Conservation (phyloP, 2,888 invertebrate genomes). For the Andrena marginata region DNA sequence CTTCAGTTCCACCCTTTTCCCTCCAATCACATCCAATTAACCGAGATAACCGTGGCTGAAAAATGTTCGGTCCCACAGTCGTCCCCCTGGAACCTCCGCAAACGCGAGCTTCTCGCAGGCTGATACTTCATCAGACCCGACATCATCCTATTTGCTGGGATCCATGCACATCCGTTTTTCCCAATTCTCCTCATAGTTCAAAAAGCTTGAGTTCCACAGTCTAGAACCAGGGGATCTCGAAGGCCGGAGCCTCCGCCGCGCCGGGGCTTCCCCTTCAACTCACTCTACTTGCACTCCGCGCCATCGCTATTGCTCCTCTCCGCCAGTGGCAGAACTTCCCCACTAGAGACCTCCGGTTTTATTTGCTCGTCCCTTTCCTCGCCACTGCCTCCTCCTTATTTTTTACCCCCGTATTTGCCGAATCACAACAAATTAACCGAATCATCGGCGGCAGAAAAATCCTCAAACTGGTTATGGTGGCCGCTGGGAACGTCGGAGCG, state of each 20-base stretch:
- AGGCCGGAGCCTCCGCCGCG: not conserved
- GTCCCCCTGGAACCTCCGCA: not conserved
- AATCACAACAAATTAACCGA: not conserved
- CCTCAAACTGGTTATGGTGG: not conserved
- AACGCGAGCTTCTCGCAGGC: not conserved
- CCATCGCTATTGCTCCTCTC: not conserved
- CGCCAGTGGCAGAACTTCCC: not conserved
- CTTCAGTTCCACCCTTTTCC: not conserved
- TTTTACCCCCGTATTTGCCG: not conserved
- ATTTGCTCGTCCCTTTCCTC: slow-evolving; percentile 1
- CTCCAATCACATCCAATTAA: slow-evolving; percentile 25
- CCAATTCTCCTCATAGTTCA: not conserved
- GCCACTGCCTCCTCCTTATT: not conserved
- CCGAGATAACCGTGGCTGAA: slow-evolving; percentile 1
- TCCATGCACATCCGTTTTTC: not conserved
- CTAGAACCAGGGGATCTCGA: slow-evolving; percentile 8
- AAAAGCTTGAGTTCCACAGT: slow-evolving; percentile 27
- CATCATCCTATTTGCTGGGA: slow-evolving; percentile 4
- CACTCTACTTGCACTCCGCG: not conserved
- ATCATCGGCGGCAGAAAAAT: not conserved
- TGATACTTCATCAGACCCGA: not conserved
- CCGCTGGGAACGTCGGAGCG: not conserved
- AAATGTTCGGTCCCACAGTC: not conserved
- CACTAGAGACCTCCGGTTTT: not conserved
- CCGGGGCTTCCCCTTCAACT: not conserved